A percentile compares a stretch with the other conserved stretches of the same genome.
Conservation (phyloP, 2,797 vertebrate species). For the Synanceia verrucosa region DNA sequence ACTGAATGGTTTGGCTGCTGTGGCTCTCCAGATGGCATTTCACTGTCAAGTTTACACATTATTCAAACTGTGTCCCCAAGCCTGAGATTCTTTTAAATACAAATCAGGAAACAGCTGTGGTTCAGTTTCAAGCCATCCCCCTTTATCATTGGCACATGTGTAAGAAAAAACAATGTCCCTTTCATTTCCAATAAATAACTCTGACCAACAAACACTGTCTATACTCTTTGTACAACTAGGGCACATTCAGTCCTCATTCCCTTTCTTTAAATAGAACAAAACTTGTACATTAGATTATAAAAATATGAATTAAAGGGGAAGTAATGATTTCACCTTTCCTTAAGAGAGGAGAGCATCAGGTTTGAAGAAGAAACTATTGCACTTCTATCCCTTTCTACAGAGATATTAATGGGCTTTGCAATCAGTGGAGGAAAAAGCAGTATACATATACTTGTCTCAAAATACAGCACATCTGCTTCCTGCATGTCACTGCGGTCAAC, state of each 20-base stretch:
- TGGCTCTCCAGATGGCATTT: slow-evolving; percentile 11
- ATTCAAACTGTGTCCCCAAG: slow-evolving; percentile 73
- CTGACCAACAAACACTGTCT: slow-evolving; percentile 51
- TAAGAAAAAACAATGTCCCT: slow-evolving; percentile 56
- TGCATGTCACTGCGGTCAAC: not conserved
- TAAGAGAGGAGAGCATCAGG: slow-evolving; percentile 51
- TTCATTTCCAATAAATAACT: slow-evolving; percentile 72
- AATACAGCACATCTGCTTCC: slow-evolving; percentile 11
- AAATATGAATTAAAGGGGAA: slow-evolving; percentile 76
- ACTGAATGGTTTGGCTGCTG: not conserved
- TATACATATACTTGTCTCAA: slow-evolving; percentile 19
- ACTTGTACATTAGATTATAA: slow-evolving; percentile 68
- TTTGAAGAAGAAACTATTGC: slow-evolving; percentile 78
- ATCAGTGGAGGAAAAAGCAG: slow-evolving; percentile 43
- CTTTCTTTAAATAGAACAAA: slow-evolving; percentile 64
- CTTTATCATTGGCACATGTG: slow-evolving; percentile 69
- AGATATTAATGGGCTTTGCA: slow-evolving; percentile 53
- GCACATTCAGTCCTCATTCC: slow-evolving; percentile 30
- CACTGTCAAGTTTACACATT: slow-evolving; percentile 31
- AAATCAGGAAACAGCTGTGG: slow-evolving; percentile 59
- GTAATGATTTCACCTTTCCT: slow-evolving; percentile 54
- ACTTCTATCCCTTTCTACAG: slow-evolving; percentile 68
- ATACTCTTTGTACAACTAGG: slow-evolving; percentile 58
- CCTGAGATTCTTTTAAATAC: slow-evolving; percentile 72
- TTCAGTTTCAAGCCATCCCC: slow-evolving; percentile 45